Evolutionary conservation across 2,113 vertebrate species (phyloP), one percentile per base, ranked within the genome.

Genomic region (Muntiacus muntjak): DNA sequence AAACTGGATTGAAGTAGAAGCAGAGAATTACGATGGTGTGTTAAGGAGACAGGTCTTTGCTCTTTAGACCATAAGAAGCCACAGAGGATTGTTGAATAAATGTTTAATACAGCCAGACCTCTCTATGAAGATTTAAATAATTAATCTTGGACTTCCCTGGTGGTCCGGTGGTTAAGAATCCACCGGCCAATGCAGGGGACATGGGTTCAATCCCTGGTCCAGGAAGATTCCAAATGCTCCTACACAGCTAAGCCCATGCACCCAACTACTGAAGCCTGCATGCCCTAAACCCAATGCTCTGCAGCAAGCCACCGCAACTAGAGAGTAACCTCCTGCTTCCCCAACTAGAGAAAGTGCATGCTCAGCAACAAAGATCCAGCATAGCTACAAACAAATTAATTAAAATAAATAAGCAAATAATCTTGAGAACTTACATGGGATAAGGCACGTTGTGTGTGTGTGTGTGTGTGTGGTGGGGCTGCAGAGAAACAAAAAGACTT

Each of bases 231-330:
- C 71, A 76, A 43, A 26, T 15, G 23, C 71, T 76, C 23, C 23
- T 25, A 40, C 2, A 6, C 23, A 76, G 6, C 40, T 43, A 76
- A 26, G 40, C 71, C 40, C 40, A 26, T 15, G 21, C 0, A 40
- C 21, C n/a, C 40, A 76, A 1, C 21, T 14, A 4, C 23, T 7
- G 71, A 6, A 13, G 0, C 6, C 71, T 15, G 11, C 12, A 4
- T 26, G 23, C 40, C 12, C 40, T 76, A 43, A 43, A 14, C 36
- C 23, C 21, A 3, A 26, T 43, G 40, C 71, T 76, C 40, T 43
- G 23, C 71, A 76, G 4, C 25, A 76, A 76, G 40, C 21, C 40
- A 14, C 1, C 3, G 0, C 23, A 26, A 43, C 23, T 26, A 26
- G 36, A 26, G 19, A 40, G 21, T 40, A 13, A 23, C 40, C 71